phyloP scores from a whole-genome alignment of 2,113 vertebrate genomes.

The Cheilinus undulatus region DNA sequence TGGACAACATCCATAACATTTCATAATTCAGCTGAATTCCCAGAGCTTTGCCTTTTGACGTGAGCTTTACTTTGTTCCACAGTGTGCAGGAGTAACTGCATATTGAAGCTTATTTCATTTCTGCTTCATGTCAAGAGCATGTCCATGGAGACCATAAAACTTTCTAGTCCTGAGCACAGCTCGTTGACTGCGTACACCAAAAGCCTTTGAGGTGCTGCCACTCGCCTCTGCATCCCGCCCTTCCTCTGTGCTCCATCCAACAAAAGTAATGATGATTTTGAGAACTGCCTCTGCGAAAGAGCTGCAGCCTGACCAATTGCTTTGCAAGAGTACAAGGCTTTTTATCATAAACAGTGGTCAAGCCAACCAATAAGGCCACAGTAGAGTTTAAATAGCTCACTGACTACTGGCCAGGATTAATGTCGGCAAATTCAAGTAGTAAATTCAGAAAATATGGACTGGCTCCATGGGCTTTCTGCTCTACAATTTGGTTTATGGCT shows the following conservation, averaged over 20 bases:
- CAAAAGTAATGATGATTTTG: constrained; percentile 73
- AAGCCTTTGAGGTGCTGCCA: constrained; percentile 76
- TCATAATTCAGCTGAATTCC: constrained; percentile 35
- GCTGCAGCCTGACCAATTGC: constrained; percentile 27
- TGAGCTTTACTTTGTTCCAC: constrained; percentile 26
- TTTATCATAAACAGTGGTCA: constrained; percentile 38
- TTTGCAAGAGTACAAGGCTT: constrained; percentile 31
- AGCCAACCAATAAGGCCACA: constrained; percentile 23
- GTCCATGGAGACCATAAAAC: constrained; percentile 61
- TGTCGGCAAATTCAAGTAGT: constrained; percentile 4
- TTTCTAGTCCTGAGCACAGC: constrained; percentile 49
- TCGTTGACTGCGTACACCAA: constrained; percentile 54
- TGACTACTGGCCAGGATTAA: constrained; percentile 21
- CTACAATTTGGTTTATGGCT: constrained; percentile 10
- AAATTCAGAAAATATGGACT: constrained; percentile 32
- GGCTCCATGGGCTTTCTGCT: constrained; percentile 12
- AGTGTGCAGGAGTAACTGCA: constrained; percentile 29
- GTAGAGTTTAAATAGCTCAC: constrained; percentile 44
- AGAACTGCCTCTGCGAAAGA: constrained; percentile 49
- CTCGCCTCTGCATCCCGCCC: constrained; percentile 66
- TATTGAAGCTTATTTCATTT: constrained; percentile 51
- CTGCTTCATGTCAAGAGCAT: constrained; percentile 49
- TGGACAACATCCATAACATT: constrained; percentile 15
- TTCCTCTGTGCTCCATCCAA: constrained; percentile 67
- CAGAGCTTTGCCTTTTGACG: constrained; percentile 23